Conservation (phyloP, 2,797 vertebrate species). For the Ctenochaetus hawaiiensis region DNA sequence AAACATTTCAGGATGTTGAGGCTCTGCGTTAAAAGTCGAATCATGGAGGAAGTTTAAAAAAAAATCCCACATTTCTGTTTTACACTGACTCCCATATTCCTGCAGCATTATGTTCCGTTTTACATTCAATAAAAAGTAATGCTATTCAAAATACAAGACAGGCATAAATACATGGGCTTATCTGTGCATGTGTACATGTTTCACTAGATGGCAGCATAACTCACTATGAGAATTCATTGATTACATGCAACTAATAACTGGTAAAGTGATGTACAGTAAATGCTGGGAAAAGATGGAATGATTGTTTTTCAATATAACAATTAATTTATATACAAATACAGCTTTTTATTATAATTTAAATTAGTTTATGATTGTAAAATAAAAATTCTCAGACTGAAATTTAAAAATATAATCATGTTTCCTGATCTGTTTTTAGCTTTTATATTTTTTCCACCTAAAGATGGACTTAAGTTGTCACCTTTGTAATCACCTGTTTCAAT, state of each 20-base stretch:
- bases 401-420: too few species aligned
- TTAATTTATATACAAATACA: too few species aligned
- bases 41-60: background rate
- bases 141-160: background rate
- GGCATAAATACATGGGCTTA: too few species aligned
- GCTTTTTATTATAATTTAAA: too few species aligned
- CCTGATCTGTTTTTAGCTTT: background rate
- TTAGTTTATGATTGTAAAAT: background rate
- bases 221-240: too few species aligned
- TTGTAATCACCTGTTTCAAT: background rate
- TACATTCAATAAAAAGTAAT: too few species aligned
- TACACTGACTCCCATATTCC: too few species aligned
- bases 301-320: background rate
- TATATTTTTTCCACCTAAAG: background rate
- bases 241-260: too few species aligned
- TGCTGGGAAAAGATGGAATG: background rate
- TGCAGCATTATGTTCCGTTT: too few species aligned
- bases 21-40: background rate
- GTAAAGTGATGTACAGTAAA: background rate
- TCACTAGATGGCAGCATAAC: constrained; percentile 29
- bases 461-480: background rate
- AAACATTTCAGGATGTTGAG: background rate
- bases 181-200: background rate
- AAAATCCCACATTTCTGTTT: background rate
- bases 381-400: background rate